phyloP scores from a whole-genome alignment of 1,140 invertebrate species.

The Anoplolepis gracilipes region DNA sequence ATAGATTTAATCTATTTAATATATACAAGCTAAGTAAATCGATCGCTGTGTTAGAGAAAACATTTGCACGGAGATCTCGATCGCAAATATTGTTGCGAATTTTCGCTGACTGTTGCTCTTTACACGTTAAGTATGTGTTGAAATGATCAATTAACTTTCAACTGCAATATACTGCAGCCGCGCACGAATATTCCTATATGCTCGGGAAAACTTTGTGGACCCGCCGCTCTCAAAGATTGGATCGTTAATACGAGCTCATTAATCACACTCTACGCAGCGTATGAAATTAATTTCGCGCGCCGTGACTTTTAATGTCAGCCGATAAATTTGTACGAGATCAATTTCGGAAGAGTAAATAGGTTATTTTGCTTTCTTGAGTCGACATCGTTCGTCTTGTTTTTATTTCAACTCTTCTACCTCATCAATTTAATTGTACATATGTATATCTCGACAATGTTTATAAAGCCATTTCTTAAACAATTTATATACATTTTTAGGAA shows the following conservation, averaged over 20 bases:
- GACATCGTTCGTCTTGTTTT: neutral
- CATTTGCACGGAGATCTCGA: neutral
- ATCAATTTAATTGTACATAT: neutral
- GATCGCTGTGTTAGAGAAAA: neutral
- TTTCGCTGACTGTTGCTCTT: neutral
- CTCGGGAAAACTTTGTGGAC: conserved; percentile 30
- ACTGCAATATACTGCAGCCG: conserved; percentile 40
- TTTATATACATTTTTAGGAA: neutral
- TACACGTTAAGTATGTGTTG: conserved; percentile 31
- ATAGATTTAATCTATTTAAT: neutral
- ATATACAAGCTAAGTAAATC: neutral
- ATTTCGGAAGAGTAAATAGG: conserved; percentile 2
- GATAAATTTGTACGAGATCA: conserved; percentile 43
- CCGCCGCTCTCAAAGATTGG: conserved; percentile 42
- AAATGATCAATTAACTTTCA: conserved; percentile 53
- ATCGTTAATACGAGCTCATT: conserved; percentile 54
- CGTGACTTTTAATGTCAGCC: conserved; percentile 51
- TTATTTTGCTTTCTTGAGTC: conserved; percentile 13
- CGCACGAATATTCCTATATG: conserved; percentile 51
- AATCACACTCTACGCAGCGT: conserved; percentile 37
- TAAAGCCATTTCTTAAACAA: neutral
- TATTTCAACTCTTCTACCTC: neutral
- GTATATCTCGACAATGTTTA: neutral
- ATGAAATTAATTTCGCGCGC: conserved; percentile 55
- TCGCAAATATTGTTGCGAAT: conserved; percentile 35